phyloP scores from a whole-genome alignment of 2,797 vertebrate species.

The Takifugu ocellatus region DNA sequence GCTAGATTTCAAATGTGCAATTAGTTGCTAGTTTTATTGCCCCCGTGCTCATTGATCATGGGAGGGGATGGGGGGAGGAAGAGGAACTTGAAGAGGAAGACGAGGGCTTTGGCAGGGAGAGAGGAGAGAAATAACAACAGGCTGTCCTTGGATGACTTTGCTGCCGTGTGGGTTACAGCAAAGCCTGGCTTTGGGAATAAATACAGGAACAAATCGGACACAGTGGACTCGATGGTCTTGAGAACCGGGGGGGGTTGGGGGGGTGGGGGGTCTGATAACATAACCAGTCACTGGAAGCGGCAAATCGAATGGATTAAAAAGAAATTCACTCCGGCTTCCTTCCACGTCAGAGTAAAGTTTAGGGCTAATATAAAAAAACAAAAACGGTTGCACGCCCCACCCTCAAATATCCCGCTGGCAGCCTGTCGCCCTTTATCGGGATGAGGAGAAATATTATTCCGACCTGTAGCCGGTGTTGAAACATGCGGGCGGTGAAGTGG shows the following conservation, averaged over 20 bases:
- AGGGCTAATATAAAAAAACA: background rate
- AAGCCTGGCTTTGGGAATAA: constrained; percentile 30
- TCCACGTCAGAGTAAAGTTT: constrained; percentile 1
- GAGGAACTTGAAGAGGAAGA: constrained; percentile 2
- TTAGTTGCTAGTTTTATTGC: constrained; percentile 57
- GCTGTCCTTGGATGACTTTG: constrained; percentile 61
- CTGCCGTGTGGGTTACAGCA: constrained; percentile 14
- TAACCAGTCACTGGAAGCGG: constrained; percentile 10
- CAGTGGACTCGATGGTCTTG: constrained; percentile 25
- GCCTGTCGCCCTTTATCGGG: constrained; percentile 19
- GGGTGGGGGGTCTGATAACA: background rate
- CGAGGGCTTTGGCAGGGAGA: background rate
- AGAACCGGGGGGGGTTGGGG: constrained; percentile 20
- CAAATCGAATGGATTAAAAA: background rate
- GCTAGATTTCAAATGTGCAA: constrained; percentile 65
- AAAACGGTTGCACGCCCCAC: constrained; percentile 6
- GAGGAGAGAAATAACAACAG: constrained; percentile 21
- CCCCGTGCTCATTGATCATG: constrained; percentile 56
- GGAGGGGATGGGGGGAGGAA: background rate
- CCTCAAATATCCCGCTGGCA: constrained; percentile 3
- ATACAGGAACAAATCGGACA: constrained; percentile 17
- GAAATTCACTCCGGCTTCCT: background rate
- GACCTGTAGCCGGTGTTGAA: constrained; percentile 17
- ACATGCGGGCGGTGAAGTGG: constrained; percentile 38
- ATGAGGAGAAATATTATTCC: constrained; percentile 25